Evolutionary conservation across 1,140 invertebrate genomes (phyloP).

Genomic region (Trachymyrmex septentrionalis): DNA sequence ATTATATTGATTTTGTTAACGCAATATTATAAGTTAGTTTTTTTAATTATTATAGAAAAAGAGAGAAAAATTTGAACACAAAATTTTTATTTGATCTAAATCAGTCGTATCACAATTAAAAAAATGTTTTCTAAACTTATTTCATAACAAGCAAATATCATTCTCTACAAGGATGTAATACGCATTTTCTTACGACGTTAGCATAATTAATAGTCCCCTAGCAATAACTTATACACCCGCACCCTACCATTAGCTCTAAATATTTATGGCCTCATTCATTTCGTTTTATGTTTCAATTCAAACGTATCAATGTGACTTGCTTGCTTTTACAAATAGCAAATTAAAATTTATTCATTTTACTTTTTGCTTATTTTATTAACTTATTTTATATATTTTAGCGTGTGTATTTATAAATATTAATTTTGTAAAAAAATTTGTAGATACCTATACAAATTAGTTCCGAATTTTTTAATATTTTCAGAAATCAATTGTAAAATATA

Average conservation of each 20-base stretch:
- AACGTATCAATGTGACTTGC: conserved; percentile 85
- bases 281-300: conserved; percentile 87
- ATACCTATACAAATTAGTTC: background rate
- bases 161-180: conserved; percentile 75
- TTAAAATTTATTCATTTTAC: background rate
- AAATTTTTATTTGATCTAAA: background rate
- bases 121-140: background rate
- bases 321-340: conserved; percentile 81
- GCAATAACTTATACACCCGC: conserved; percentile 84
- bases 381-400: background rate
- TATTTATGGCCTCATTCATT: conserved; percentile 86
- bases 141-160: background rate
- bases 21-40: background rate
- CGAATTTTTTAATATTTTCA: background rate
- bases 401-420: background rate
- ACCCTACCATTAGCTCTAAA: conserved; percentile 85
- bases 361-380: conserved; percentile 9
- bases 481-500: background rate
- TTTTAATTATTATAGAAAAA: background rate
- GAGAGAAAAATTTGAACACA: background rate
- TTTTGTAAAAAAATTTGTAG: background rate
- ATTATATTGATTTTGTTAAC: conserved; percentile 8
- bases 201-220: conserved; percentile 83
- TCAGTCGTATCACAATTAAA: background rate
- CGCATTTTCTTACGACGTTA: conserved; percentile 77